Base-by-base conservation (phyloP, 2,888 invertebrate species). In the Tuberolachnus salignus region DNA sequence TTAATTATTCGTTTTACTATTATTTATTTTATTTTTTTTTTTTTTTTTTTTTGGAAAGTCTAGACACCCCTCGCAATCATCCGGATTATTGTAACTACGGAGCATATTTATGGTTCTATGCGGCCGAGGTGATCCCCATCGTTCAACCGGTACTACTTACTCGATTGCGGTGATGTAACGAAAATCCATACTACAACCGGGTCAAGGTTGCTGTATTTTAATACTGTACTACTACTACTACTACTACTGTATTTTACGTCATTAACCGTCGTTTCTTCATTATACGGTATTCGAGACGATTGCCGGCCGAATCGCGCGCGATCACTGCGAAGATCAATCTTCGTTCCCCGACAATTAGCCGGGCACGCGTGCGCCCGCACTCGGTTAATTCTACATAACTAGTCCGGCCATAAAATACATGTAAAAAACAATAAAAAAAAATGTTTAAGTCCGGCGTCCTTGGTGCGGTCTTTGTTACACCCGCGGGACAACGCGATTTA, bases 131-230 rank as follows among this genome's bases (percentile, higher is more conserved):
- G 42, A 57, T 46, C 46, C 46, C 23, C 74, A 0, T 3, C 34
- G 55, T 57, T 34, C 46, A 46, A 67, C 57, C 75, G 57, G 75
- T 75, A 75, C 57, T 34, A 34, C 34, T 6, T 34, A 34, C 34
- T 21, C 2, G 23, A n/a, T 14, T 0, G 16, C 8, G 21, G 51
- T 75, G 75, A 75, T 49, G 75, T 75, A 75, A 75, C 57, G 26
- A 51, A n/a, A n/a, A 26, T 19, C 67, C 34, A 34, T 34, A 34
- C 34, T 16, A 59, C 23, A 75, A 66, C 26, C 57, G 57, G 75
- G 75, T 75, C 75, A 75, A 75, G 75, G 75, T 75, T 75, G 64
- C 23, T 16, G 19, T n/a, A n/a, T n/a, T n/a, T 44, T 57, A n/a
- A 49, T 34, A 6, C 34, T 34, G 6, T 34, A 34, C 34, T 34